phyloP scores from a whole-genome alignment of 2,888 invertebrate genomes.

The Azorinus chamasolen region DNA sequence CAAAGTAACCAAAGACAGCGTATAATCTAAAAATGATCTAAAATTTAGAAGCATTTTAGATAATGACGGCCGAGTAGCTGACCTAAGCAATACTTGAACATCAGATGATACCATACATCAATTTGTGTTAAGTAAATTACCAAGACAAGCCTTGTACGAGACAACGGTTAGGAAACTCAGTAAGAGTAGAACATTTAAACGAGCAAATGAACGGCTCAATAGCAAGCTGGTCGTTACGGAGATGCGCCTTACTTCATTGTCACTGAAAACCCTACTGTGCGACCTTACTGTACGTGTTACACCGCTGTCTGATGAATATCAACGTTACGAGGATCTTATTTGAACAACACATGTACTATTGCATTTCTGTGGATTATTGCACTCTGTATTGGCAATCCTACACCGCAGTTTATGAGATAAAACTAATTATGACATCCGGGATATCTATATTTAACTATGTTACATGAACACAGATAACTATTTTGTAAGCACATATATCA shows the following conservation, averaged over 20 bases:
- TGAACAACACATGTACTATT: no score
- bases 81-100: constrained; percentile 90
- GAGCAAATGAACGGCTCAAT: constrained; percentile 90
- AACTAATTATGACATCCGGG: no score
- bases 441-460: no score
- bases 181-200: constrained; percentile 88
- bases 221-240: constrained; percentile 95
- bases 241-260: constrained; percentile 93
- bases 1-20: constrained; percentile 91
- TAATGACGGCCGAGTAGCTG: constrained; percentile 93
- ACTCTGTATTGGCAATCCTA: no score
- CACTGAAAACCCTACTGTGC: constrained; percentile 88
- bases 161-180: constrained; percentile 90
- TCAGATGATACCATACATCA: constrained; percentile 91
- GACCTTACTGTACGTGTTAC: constrained; percentile 94
- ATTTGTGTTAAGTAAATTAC: constrained; percentile 91
- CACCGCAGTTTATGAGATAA: no score
- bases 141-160: constrained; percentile 94
- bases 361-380: no score
- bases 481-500: no score
- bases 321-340: no score
- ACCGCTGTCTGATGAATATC: no score
- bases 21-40: constrained; percentile 90
- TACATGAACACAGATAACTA: no score
- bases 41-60: constrained; percentile 92